These are phyloP conservation scores for Drosophila kurseongensis DNA, from an alignment of 1,140 invertebrate species.

Conservation along the genomic window DNA sequence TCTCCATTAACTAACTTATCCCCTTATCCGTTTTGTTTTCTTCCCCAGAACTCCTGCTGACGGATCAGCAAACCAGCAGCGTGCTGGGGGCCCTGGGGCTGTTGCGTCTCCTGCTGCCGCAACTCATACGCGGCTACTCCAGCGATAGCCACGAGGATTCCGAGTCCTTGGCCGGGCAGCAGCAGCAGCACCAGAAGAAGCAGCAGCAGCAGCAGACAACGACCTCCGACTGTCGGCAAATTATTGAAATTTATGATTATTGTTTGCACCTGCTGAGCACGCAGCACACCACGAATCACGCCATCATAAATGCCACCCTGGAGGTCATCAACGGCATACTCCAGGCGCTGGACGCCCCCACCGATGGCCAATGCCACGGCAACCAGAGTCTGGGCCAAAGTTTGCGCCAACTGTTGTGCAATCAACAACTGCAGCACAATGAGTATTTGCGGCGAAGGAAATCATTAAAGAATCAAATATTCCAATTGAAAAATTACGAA, in stretches of 20 bases:
- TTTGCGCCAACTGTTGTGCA: constrained; percentile 85
- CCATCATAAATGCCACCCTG: constrained; percentile 90
- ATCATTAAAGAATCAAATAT: constrained; percentile 85
- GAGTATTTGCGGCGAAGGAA: constrained; percentile 84
- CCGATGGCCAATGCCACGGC: constrained; percentile 39
- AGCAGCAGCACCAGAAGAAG: constrained; percentile 26
- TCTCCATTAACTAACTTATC: constrained; percentile 39
- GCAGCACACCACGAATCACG: constrained; percentile 88
- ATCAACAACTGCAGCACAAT: constrained; percentile 84
- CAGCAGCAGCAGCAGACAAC: constrained; percentile 43
- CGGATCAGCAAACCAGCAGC: constrained; percentile 85
- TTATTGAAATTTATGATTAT: constrained; percentile 90
- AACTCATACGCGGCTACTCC: constrained; percentile 83
- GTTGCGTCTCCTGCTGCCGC: constrained; percentile 87
- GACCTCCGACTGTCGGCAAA: constrained; percentile 71
- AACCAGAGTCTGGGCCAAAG: constrained; percentile 56
- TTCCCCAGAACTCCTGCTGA: constrained; percentile 85
- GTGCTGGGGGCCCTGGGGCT: constrained; percentile 89
- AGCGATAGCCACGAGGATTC: constrained; percentile 65
- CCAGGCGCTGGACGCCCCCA: constrained; percentile 79
- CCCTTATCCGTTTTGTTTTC: neutral
- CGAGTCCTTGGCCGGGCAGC: constrained; percentile 58
- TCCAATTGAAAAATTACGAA: constrained; percentile 84
- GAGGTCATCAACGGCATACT: constrained; percentile 90
- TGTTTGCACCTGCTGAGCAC: constrained; percentile 88